Evolutionary conservation across 2,797 vertebrate genomes (phyloP), one percentile per base, ranked within the genome.

Genomic region (Parauchenoglanis punctatus): DNA sequence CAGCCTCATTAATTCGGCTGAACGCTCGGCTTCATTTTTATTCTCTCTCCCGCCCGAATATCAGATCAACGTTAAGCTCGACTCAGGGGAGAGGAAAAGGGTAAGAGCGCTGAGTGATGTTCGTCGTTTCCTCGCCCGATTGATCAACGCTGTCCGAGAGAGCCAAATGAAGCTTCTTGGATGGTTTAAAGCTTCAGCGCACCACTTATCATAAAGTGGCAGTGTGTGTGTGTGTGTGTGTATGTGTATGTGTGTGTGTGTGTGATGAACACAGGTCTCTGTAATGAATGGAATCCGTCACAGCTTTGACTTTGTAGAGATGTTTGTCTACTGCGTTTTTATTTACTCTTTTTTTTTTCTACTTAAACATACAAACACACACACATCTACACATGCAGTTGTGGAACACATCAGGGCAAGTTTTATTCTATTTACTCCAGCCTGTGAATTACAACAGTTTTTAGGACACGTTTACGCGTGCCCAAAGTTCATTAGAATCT

Each of bases 1-100:
- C 87, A 86, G 84, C 59, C 87, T 88, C 87, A 88, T 88, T 88
- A 88, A 85, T 88, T 86, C 84, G 52, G 70, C 44, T 83, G 87
- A 86, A 77, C 7, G 87, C 87, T 81, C 44, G 28, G 67, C 59
- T 88, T 88, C 77, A 85, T 88, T 85, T 85, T 88, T 75, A 85
- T 85, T 85, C 87, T 85, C 87, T 85, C 83, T 31, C 77, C 31
- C 63, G 25, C 40, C 86, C 52, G 67, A 81, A 85, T 88, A 88
- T 85, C 84, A 88, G 77, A 88, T 81, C 78, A 81, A 28, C 59
- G 72, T 82, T 85, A 85, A 85, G 67, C 56, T 73, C 18, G 35
- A 81, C 83, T 85, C 77, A 15, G 20, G 76, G 87, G 87, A 81
- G 67, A 82, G 86, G 68, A 76, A 83, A 77, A 67, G 59, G 63